These are phyloP conservation scores for Orius insidiosus DNA, from an alignment of 1,140 invertebrate genomes.

Conservation along the genomic window DNA sequence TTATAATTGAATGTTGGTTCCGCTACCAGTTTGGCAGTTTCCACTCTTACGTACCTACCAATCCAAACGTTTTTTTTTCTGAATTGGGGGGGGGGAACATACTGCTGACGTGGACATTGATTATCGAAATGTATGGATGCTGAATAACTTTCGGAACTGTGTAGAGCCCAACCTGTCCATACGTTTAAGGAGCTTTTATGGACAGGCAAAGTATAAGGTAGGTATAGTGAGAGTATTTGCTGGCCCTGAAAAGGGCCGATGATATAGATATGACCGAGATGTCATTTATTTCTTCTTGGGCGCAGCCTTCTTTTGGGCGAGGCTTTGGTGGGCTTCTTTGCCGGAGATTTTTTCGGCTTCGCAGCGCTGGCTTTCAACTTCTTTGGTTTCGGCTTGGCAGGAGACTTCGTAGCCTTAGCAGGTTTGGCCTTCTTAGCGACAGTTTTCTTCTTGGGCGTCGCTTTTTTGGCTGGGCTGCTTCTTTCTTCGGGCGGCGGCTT, in stretches of 20 bases:
- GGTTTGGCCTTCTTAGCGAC: constrained; percentile 18
- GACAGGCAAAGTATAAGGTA: too few species aligned
- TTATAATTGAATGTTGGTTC: too few species aligned
- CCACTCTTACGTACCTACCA: too few species aligned
- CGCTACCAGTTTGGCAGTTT: too few species aligned
- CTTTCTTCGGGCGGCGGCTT: background rate
- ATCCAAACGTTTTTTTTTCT: too few species aligned
- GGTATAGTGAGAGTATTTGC: constrained; percentile 13
- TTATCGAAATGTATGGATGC: too few species aligned
- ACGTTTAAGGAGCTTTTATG: too few species aligned
- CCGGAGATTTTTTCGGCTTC: constrained; percentile 4
- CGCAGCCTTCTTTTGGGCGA: constrained; percentile 15
- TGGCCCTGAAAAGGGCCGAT: constrained; percentile 25
- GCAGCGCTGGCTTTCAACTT: constrained; percentile 17
- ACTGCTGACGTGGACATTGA: too few species aligned
- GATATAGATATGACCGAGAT: constrained; percentile 2
- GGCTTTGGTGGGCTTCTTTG: constrained; percentile 9
- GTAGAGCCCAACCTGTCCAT: too few species aligned
- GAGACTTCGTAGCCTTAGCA: constrained; percentile 19
- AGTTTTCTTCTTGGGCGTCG: constrained; percentile 15
- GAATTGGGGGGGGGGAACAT: too few species aligned
- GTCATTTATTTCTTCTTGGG: background rate
- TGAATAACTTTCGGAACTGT: too few species aligned
- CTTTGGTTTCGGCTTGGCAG: constrained; percentile 1
- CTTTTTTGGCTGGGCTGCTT: background rate